Conservation (phyloP, 2,113 vertebrate species). For the Myodes glareolus region DNA sequence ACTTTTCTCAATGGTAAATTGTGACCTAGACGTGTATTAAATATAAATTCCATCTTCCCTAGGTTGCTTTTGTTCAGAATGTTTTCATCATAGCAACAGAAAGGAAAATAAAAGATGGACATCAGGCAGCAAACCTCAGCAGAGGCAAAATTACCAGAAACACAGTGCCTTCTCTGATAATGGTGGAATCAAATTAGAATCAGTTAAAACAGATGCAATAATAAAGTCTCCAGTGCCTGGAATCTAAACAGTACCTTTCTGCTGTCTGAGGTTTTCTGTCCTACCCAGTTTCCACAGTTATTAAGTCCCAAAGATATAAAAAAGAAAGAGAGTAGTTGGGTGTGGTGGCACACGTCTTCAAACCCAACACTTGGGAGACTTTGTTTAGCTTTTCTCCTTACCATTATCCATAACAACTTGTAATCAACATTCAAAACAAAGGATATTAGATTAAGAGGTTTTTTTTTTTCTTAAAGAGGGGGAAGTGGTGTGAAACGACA, state of each 20-base stretch:
- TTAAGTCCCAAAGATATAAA: too few species aligned
- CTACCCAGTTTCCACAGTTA: too few species aligned
- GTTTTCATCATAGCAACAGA: background rate
- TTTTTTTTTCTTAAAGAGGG: too few species aligned
- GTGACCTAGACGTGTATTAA: background rate
- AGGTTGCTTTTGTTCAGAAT: background rate
- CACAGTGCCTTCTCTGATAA: background rate
- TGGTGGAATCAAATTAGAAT: background rate
- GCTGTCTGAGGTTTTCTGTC: too few species aligned
- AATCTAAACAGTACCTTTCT: background rate
- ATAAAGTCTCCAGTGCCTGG: background rate
- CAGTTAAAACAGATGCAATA: background rate
- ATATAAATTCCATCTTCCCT: background rate
- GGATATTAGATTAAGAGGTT: too few species aligned
- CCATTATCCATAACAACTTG: too few species aligned
- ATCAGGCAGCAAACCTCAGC: background rate
- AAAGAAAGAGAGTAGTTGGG: too few species aligned
- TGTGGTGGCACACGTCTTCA: too few species aligned
- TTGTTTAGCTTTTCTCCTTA: too few species aligned
- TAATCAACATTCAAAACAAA: too few species aligned
- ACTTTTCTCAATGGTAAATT: background rate
- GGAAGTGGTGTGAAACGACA: too few species aligned
- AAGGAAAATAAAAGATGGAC: background rate
- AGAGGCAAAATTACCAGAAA: background rate
- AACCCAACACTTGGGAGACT: too few species aligned